Evolutionary conservation across 2,888 invertebrate genomes (phyloP), one percentile per base, ranked within the genome.

Genomic region (Trachelus stipa): DNA sequence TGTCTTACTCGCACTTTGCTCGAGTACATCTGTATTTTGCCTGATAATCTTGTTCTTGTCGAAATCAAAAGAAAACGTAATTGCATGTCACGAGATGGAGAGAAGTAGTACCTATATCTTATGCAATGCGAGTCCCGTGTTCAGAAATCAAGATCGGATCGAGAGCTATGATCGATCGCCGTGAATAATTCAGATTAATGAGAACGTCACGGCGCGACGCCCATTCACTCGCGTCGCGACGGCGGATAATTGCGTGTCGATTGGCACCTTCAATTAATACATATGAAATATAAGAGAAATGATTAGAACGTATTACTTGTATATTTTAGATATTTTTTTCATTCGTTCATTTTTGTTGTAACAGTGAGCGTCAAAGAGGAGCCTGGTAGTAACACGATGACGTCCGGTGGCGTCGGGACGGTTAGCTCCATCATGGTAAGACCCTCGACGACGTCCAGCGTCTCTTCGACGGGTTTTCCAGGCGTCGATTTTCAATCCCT

Each of bases 311-410:
- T 23, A 56, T 56, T 23, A 0, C 9, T 56, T 23, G 2, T 9
- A 6, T 56, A 23, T 23, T 56, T 23, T 23, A 23, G 15, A 6
- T 23, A 3, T 23, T 56, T 56, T 56, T 0, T 56, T 56, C 6
- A 37, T 34, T 30, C 69, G 1, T 35, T 1, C 68, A 34, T 73
- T 68, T 73, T 80, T 78, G 74, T 81, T 78, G 1, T 80, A 91
- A 90, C 89, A 84, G 86, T 91, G 37, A 89, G 86, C 83, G 88
- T 89, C 31, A 91, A 91, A 81, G 91, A 91, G 56, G 91, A 91
- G 40, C 91, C 91, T 6, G 88, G 89, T 12, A 88, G 84, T 75
- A 87, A 88, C 11, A 83, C 87, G 15, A 87, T 87, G 15, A 87
- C 88, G 15, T 85, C 88, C 30, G 84, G 86, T 76, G 84, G 88